Evolutionary conservation across 1,140 invertebrate species (phyloP).

Genomic region (Neodiprion lecontei): DNA sequence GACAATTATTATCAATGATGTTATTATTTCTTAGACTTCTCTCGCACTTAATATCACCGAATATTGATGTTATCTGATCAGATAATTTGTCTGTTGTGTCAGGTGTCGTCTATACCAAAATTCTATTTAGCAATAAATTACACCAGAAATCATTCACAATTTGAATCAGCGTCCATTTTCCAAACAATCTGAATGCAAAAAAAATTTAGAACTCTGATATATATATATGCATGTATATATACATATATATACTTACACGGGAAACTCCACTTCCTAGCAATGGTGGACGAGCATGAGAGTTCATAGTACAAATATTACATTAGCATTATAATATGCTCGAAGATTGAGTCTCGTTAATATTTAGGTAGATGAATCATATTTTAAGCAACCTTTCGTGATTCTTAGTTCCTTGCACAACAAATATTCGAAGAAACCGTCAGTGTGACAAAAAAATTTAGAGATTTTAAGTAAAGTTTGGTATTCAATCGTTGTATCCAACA

Average conservation of each 20-base stretch:
- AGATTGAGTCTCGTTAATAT: background rate
- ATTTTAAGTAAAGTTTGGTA: too few species aligned
- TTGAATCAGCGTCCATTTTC: background rate
- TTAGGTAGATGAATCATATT: background rate
- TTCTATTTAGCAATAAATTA: background rate
- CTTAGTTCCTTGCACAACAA: background rate
- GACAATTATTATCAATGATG: background rate
- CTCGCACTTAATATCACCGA: background rate
- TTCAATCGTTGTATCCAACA: too few species aligned
- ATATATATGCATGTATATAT: background rate
- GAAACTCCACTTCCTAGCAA: background rate
- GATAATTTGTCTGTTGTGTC: background rate
- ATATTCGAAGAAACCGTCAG: background rate
- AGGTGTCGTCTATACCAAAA: background rate
- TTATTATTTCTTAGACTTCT: background rate
- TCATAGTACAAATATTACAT: background rate
- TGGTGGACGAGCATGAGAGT: background rate
- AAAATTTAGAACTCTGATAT: background rate
- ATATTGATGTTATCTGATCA: background rate
- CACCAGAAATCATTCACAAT: background rate
- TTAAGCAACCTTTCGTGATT: background rate
- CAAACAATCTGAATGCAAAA: background rate
- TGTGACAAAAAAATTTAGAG: too few species aligned
- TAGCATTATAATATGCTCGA: constrained; percentile 7
- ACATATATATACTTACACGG: background rate